A percentile compares a stretch with the other conserved stretches of the same genome.
These are phyloP conservation scores for Drosophila paranaensis DNA, from an alignment of 2,888 invertebrate genomes.

Conservation along the genomic window DNA sequence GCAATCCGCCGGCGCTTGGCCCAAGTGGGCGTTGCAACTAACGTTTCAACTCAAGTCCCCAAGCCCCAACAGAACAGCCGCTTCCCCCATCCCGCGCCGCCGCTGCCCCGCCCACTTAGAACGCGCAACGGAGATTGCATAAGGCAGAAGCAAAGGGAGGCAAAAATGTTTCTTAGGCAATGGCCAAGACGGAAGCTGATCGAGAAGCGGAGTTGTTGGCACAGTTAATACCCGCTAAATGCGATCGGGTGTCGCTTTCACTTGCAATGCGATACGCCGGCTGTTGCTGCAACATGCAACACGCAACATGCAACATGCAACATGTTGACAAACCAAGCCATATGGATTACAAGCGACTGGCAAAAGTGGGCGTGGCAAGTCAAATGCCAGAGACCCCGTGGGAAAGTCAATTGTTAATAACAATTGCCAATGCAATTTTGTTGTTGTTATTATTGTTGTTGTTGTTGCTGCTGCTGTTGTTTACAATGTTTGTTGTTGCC, in stretches of 20 bases:
- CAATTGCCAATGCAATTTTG: constrained; percentile 46
- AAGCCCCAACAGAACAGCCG: not conserved
- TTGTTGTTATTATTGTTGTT: constrained; percentile 31
- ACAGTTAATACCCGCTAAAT: constrained; percentile 33
- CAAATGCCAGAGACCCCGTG: constrained; percentile 74
- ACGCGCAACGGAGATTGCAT: constrained; percentile 4
- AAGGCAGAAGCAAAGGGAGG: not conserved
- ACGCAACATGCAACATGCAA: constrained; percentile 32
- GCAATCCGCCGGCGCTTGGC: constrained; percentile 8
- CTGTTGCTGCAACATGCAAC: constrained; percentile 18
- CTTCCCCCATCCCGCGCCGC: not conserved
- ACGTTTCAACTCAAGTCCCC: constrained; percentile 49
- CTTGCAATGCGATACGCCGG: constrained; percentile 45
- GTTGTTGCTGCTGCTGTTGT: constrained; percentile 35
- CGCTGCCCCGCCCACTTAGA: constrained; percentile 1
- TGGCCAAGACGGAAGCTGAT: constrained; percentile 37
- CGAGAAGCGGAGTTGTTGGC: constrained; percentile 13
- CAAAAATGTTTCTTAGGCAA: constrained; percentile 20
- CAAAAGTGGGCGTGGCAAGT: constrained; percentile 23
- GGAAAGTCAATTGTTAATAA: constrained; percentile 57
- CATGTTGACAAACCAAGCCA: constrained; percentile 27
- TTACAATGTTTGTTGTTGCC: constrained; percentile 29
- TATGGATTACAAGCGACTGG: constrained; percentile 14
- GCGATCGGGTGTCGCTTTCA: constrained; percentile 50
- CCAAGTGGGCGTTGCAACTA: constrained; percentile 64